Base-by-base conservation (phyloP, 2,888 invertebrate genomes). In the Spodoptera littoralis region DNA sequence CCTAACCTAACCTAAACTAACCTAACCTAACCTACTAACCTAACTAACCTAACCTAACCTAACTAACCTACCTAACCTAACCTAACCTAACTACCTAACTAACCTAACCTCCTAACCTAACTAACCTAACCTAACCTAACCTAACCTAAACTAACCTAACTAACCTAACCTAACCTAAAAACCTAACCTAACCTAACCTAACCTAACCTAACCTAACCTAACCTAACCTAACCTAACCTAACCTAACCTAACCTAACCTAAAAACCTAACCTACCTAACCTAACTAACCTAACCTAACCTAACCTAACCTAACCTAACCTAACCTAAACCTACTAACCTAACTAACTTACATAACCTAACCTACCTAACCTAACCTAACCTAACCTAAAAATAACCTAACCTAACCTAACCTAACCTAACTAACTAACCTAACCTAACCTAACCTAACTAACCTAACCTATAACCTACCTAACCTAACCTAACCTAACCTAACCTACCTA, bases 171-270 rank as follows among this genome's bases (percentile, higher is more conserved):
- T n/a, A n/a, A n/a, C n/a, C n/a, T n/a, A n/a, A n/a, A n/a, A 63
- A 68, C 70, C 70, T 65, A 67, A 70, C 70, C 70, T 66, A 66
- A 70, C 65, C 65, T 65, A 65, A 65, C 69, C 69, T 70, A 70
- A 70, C 65, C 69, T 65, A 65, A 70, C 65, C 65, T 65, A 60
- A 59, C 62, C 62, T 62, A 70, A 65, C 62, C 65, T 65, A 70
- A 65, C 70, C 65, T 70, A 62, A 68, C 67, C 62, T 60, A 65
- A 62, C 70, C 61, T 52, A 61, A 59, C 56, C 56, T 51, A 58
- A 65, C 59, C 50, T 56, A 59, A 56, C 64, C 53, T 60, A 57
- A 61, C 62, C 30, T 30, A 67, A 47, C 62, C 63, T n/a, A n/a
- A n/a, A n/a, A 51, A 49, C 49, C 49, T 49, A 49, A 49, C 49